A percentile compares a stretch with the other conserved stretches of the same genome.
Evolutionary conservation across 2,888 invertebrate genomes (phyloP).

Genomic region (Protonemura montana): DNA sequence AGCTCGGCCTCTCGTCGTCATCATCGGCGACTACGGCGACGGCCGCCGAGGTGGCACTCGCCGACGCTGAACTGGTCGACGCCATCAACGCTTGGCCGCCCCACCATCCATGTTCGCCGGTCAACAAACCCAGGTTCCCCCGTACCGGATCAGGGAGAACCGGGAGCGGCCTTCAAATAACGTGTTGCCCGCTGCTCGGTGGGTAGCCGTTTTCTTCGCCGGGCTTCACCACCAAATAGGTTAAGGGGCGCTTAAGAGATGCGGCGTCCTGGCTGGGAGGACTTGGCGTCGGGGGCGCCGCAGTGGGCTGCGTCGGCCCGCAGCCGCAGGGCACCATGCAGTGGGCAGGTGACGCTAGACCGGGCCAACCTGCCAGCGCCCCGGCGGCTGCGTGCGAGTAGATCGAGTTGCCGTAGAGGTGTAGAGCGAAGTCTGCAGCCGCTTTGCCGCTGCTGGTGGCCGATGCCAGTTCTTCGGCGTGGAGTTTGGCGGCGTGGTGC

Average conservation of each 20-base stretch:
- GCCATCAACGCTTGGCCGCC: constrained; percentile 56
- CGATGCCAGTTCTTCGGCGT: constrained; percentile 51
- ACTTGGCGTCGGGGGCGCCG: constrained; percentile 41
- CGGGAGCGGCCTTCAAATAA: constrained; percentile 87
- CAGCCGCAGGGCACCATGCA: constrained; percentile 53
- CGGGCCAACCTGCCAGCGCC: constrained; percentile 51
- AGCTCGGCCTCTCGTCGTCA: constrained; percentile 45
- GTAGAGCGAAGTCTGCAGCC: constrained; percentile 75
- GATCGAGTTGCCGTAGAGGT: constrained; percentile 65
- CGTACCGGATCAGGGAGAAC: constrained; percentile 73
- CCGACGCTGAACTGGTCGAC: constrained; percentile 55
- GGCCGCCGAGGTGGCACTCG: constrained; percentile 58
- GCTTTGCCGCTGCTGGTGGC: constrained; percentile 54
- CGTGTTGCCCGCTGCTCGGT: constrained; percentile 61
- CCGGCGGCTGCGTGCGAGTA: constrained; percentile 61
- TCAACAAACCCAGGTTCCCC: constrained; percentile 60
- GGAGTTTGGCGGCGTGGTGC: constrained; percentile 52
- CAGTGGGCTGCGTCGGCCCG: constrained; percentile 50
- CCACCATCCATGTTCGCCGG: constrained; percentile 55
- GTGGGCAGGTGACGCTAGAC: constrained; percentile 60
- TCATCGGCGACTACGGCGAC: constrained; percentile 56
- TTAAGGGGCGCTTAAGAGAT: constrained; percentile 63
- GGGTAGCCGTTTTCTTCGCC: constrained; percentile 59
- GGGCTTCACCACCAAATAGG: constrained; percentile 72
- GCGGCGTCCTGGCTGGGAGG: constrained; percentile 41